phyloP scores from a whole-genome alignment of 2,888 invertebrate genomes.

The Parascotia fuliginaria region DNA sequence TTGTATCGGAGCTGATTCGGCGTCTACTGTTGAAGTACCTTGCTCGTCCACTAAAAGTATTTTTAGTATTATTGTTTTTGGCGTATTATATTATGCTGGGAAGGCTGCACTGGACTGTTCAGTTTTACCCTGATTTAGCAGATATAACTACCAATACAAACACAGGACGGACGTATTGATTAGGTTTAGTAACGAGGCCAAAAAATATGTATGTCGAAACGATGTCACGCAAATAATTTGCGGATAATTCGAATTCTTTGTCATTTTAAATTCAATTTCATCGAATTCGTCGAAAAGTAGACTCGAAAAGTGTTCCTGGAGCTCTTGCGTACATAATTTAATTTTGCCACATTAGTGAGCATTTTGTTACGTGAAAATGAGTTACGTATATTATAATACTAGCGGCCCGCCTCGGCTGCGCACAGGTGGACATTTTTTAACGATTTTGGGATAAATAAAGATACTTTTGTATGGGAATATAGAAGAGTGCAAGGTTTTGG shows the following conservation, averaged over 20 bases:
- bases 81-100: no score
- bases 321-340: background rate
- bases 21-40: conserved; percentile 45
- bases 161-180: no score
- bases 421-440: no score
- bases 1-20: conserved; percentile 33
- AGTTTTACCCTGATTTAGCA: no score
- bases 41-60: conserved; percentile 53
- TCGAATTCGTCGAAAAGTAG: background rate
- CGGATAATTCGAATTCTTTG: background rate
- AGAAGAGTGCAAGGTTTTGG: no score
- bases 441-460: no score
- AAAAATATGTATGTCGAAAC: background rate
- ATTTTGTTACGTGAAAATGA: background rate
- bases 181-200: no score
- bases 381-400: background rate
- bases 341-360: background rate
- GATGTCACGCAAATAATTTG: background rate
- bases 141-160: no score
- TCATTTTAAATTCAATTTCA: background rate
- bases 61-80: no score
- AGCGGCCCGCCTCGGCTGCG: no score
- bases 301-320: background rate
- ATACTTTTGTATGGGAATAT: no score
- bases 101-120: no score